phyloP scores from a whole-genome alignment of 1,140 invertebrate species.

The Drepana arcuata region DNA sequence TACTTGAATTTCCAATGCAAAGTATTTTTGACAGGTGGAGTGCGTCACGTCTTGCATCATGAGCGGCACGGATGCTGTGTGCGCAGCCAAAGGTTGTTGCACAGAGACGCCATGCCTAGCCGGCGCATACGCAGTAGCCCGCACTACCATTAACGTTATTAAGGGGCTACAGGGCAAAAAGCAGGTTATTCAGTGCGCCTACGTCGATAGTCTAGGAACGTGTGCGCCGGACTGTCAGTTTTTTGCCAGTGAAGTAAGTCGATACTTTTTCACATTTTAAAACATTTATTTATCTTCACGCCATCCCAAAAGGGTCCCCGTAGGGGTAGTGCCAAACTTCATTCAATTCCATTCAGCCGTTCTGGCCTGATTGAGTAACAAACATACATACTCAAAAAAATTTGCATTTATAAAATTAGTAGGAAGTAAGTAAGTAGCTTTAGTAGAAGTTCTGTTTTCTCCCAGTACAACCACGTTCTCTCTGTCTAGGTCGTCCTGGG shows the following conservation, averaged over 20 bases:
- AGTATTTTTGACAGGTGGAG: slow-evolving; percentile 44
- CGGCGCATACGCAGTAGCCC: slow-evolving; percentile 71
- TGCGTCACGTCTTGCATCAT: slow-evolving; percentile 58
- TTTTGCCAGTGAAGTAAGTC: slow-evolving; percentile 47
- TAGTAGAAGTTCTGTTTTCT: too few species aligned
- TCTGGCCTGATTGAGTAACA: too few species aligned
- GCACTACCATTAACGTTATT: slow-evolving; percentile 73
- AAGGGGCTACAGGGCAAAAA: slow-evolving; percentile 65
- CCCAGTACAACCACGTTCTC: too few species aligned
- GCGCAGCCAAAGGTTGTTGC: slow-evolving; percentile 34
- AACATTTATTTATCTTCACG: neutral
- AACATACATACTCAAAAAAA: too few species aligned
- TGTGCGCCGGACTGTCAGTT: slow-evolving; percentile 54
- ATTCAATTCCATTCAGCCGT: too few species aligned
- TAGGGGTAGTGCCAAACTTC: too few species aligned
- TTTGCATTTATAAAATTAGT: too few species aligned
- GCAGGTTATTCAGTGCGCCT: slow-evolving; percentile 72
- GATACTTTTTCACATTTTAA: too few species aligned
- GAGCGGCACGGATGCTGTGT: slow-evolving; percentile 42
- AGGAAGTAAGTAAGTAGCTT: too few species aligned
- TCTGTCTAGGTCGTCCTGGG: slow-evolving; percentile 40
- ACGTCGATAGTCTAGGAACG: slow-evolving; percentile 54
- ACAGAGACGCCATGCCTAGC: slow-evolving; percentile 56
- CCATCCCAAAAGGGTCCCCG: too few species aligned
- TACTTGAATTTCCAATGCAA: too few species aligned